Evolutionary conservation across 2,113 vertebrate species (phyloP), one percentile per base, ranked within the genome.

Genomic region (Macheiramphus alcinus): DNA sequence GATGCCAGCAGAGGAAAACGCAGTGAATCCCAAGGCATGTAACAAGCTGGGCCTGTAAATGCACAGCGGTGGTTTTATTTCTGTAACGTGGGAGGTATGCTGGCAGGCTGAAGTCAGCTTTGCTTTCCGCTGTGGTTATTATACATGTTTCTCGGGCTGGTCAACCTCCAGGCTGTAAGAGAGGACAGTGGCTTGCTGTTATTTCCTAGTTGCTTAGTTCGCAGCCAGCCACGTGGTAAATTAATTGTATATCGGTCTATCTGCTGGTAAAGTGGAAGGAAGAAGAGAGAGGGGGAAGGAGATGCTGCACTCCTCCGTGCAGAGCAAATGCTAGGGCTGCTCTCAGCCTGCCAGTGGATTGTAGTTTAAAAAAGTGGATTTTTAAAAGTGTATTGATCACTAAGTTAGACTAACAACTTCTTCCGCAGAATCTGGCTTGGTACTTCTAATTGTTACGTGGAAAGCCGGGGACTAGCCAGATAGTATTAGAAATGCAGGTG

Each of bases 1-100:
- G 66, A 94, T 93, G 78, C 62, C 85, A 94, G 53, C 73, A 38
- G 79, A 82, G 66, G 92, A 93, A n/a, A 95, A 94, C 42, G 45
- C 74, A 82, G 62, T 47, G 74, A 52, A 68, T 61, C 53, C 81
- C 74, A 16, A n/a, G 75, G 71, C 70, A 3, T 45, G 53, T 68
- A 75, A 86, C 81, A 88, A 80, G 36, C 66, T 6, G 1, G 53
- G 58, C 61, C 67, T 94, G 81, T 59, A 62, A 82, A 52, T 38
- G 53, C 79, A 68, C 70, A 87, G 78, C 27, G 1, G 78, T 65
- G 80, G 48, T n/a, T 94, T 92, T 91, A 70, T 92, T 90, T 93
- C 86, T 56, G 38, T 74, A 34, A 34, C 0, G 61, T 94, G 80
- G 91, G 89, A 93, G 87, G 48, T 36, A 10, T 0, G 13, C 45